Conservation (phyloP, 2,113 vertebrate species). For the Elanus axillaris region DNA sequence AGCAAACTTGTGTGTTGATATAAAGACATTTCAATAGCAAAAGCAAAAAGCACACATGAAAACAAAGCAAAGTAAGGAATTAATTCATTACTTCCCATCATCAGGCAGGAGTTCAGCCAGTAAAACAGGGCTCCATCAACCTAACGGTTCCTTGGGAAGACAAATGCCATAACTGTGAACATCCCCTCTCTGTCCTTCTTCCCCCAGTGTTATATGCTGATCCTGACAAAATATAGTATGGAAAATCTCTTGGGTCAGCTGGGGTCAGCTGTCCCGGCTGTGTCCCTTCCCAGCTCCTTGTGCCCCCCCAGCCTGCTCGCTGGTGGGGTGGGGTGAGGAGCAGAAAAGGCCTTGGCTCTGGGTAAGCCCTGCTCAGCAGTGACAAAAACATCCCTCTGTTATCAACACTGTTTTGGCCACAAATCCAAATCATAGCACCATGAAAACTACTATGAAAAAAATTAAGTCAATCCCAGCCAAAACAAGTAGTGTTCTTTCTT, state of each 20-base stretch:
- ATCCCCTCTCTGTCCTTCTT: background rate
- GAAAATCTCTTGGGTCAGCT: too few relatives aligned
- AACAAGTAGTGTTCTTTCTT: background rate
- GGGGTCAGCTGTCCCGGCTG: too few relatives aligned
- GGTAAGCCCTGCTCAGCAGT: background rate
- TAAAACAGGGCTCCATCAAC: background rate
- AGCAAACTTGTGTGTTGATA: background rate
- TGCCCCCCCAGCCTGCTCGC: background rate
- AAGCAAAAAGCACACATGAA: fast-evolving
- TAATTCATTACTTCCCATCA: background rate
- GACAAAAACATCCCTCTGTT: fast-evolving
- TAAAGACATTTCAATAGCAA: background rate
- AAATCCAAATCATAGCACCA: background rate
- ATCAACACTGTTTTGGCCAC: background rate
- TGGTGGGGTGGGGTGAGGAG: background rate
- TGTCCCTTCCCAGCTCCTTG: background rate
- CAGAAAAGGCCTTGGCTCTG: background rate
- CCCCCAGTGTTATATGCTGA: background rate
- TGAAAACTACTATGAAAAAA: background rate
- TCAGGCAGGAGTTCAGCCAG: background rate
- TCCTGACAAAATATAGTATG: fast-evolving
- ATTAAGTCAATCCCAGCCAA: background rate
- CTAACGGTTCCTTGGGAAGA: background rate
- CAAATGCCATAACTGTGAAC: background rate
- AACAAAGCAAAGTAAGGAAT: background rate